Percentiles rank a stretch among this genome's conserved stretches.
Conservation (phyloP, 2,113 vertebrate species). For the Thymallus thymallus region DNA sequence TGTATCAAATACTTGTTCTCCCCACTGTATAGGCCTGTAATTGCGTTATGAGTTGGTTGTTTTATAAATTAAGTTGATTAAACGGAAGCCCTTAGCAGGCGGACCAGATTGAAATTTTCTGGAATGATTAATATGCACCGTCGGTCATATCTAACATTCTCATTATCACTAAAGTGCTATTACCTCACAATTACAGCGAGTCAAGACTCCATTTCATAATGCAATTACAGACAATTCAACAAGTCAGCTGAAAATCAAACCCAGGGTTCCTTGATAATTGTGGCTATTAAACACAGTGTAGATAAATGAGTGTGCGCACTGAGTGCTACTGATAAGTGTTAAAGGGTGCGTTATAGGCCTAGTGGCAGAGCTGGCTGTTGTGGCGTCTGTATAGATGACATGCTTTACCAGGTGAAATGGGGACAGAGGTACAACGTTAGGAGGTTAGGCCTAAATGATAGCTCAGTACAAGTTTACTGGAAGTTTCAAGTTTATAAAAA, state of each 20-base stretch:
- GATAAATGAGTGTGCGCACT: neutral
- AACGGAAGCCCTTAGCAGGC: slow-evolving; percentile 33
- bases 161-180: slow-evolving; percentile 30
- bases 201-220: slow-evolving; percentile 38
- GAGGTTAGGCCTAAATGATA: too few relatives aligned
- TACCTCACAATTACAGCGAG: slow-evolving; percentile 20
- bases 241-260: slow-evolving; percentile 12
- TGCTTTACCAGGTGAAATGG: too few relatives aligned
- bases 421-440: too few relatives aligned
- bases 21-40: slow-evolving; percentile 41
- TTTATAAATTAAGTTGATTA: slow-evolving; percentile 61
- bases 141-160: slow-evolving; percentile 21
- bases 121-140: slow-evolving; percentile 50
- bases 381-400: too few relatives aligned
- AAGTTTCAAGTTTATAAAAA: too few relatives aligned
- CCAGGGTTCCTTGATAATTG: slow-evolving; percentile 1
- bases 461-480: too few relatives aligned
- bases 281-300: slow-evolving; percentile 6
- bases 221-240: slow-evolving; percentile 20
- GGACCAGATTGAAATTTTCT: slow-evolving; percentile 42
- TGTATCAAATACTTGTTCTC: too few relatives aligned
- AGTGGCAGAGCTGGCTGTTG: too few relatives aligned
- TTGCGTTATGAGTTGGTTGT: slow-evolving; percentile 48
- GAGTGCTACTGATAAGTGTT: neutral
- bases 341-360: too few relatives aligned